Conservation (phyloP, 2,888 invertebrate species). For the Metalampra italica region DNA sequence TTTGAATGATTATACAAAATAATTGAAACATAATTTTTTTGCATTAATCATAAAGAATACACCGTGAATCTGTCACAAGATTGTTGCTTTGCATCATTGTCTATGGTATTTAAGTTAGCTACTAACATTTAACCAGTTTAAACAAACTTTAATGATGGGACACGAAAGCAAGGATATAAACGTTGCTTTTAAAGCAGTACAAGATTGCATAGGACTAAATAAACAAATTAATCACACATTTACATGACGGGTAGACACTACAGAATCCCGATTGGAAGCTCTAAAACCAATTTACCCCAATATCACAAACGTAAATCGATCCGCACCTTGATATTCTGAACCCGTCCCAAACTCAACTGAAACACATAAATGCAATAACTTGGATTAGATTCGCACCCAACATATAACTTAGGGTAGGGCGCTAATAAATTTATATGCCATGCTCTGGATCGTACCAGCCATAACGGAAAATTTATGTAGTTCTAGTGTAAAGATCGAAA, state of each 20-base stretch:
- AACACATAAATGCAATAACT: conserved; percentile 40
- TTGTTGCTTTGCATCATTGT: no score
- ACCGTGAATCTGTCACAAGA: no score
- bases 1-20: no score
- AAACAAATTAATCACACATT: no score
- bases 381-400: conserved; percentile 30
- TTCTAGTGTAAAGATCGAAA: conserved; percentile 21
- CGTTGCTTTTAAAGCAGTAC: no score
- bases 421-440: conserved; percentile 25
- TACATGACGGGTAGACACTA: neutral
- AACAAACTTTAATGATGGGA: no score
- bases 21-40: no score
- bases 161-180: no score
- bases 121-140: no score
- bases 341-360: conserved; percentile 15
- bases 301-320: conserved; percentile 13
- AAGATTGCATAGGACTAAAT: neutral
- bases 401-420: conserved; percentile 21
- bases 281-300: neutral
- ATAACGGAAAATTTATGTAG: conserved; percentile 21
- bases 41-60: no score
- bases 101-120: no score
- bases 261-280: neutral
- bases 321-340: conserved; percentile 13
- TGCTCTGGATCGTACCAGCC: conserved; percentile 16